Evolutionary conservation across 2,888 invertebrate species (phyloP).

Genomic region (Ornithoptera alexandrae): DNA sequence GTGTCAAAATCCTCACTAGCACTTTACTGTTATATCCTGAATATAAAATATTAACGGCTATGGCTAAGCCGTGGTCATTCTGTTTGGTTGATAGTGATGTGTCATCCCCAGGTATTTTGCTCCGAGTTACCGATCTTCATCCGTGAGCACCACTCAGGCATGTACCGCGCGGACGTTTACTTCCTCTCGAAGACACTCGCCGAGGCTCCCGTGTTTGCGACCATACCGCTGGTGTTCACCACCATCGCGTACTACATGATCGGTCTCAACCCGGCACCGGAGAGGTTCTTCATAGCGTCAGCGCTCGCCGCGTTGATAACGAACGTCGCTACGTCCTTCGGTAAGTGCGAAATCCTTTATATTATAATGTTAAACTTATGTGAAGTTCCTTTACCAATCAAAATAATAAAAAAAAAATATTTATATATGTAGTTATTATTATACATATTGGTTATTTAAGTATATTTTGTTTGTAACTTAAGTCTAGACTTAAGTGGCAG

Average conservation of each 20-base stretch:
- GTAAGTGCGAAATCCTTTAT: conserved; percentile 65
- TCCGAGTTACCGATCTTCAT: conserved; percentile 93
- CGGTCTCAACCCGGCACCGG: conserved; percentile 86
- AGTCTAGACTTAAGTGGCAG: too few relatives aligned
- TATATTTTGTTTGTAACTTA: too few relatives aligned
- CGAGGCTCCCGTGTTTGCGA: conserved; percentile 91
- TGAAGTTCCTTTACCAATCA: too few relatives aligned
- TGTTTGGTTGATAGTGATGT: background rate
- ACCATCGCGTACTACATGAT: conserved; percentile 93
- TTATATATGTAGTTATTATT: too few relatives aligned
- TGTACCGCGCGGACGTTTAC: conserved; percentile 95
- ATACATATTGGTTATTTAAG: too few relatives aligned
- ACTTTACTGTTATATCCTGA: too few relatives aligned
- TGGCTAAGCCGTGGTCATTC: too few relatives aligned
- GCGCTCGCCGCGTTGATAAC: conserved; percentile 90
- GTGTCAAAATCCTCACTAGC: too few relatives aligned
- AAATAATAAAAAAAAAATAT: too few relatives aligned
- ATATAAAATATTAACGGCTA: too few relatives aligned
- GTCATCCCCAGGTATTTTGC: conserved; percentile 88
- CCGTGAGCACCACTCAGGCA: conserved; percentile 92
- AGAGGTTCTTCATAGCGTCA: conserved; percentile 86
- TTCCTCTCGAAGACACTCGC: conserved; percentile 94
- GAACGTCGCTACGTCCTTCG: conserved; percentile 93
- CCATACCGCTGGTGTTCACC: conserved; percentile 90
- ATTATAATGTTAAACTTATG: background rate